These are phyloP conservation scores for Siderastrea radians DNA, from an alignment of 92 coral and sea anemone species.

Conservation along the genomic window DNA sequence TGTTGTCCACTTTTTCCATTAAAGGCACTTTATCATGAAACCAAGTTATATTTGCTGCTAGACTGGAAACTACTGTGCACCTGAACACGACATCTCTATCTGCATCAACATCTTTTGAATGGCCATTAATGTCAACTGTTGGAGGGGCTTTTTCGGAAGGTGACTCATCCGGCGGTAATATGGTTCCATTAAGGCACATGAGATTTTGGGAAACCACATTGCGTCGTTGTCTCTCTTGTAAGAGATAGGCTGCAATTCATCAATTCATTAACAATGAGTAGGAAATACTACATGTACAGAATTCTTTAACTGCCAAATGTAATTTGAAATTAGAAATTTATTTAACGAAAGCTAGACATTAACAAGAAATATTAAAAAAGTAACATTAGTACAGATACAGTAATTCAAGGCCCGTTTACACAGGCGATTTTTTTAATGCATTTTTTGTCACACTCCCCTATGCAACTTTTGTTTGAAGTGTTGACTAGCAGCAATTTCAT, in stretches of 20 bases:
- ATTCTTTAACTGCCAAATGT: neutral
- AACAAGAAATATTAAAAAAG: too few relatives aligned
- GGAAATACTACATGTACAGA: neutral
- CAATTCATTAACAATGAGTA: neutral
- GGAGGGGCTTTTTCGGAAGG: neutral
- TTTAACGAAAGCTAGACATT: too few relatives aligned
- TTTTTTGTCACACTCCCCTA: too few relatives aligned
- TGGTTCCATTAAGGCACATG: neutral
- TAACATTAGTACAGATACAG: too few relatives aligned
- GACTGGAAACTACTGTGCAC: conserved; percentile 7
- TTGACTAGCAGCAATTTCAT: too few relatives aligned
- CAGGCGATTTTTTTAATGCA: too few relatives aligned
- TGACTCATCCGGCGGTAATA: neutral
- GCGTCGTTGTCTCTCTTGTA: conserved; percentile 12
- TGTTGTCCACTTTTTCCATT: neutral
- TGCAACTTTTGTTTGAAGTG: too few relatives aligned
- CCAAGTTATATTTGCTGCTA: conserved; percentile 32
- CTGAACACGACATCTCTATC: neutral
- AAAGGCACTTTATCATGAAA: neutral
- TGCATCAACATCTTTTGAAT: neutral
- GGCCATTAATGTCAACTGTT: neutral
- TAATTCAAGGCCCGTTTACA: too few relatives aligned
- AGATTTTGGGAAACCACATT: neutral
- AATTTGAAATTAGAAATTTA: too few relatives aligned
- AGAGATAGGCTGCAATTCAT: conserved; percentile 8